Percentiles rank a stretch among this genome's conserved stretches.
phyloP scores from a whole-genome alignment of 2,113 vertebrate genomes.

The Xerus inauris region DNA sequence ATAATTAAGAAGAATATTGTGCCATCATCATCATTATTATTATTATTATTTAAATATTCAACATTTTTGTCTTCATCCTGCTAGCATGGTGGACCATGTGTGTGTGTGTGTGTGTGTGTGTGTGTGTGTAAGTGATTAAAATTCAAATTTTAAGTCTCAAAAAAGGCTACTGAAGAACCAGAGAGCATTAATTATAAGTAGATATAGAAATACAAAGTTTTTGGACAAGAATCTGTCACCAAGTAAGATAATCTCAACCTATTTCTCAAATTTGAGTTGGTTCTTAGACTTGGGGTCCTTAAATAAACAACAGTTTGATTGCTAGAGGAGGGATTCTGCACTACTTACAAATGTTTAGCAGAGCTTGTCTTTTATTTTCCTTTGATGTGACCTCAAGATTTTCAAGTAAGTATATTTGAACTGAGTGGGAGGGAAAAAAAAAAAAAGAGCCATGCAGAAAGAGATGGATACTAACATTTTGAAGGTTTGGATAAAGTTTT shows the following conservation, averaged over 20 bases:
- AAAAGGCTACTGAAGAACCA: background rate
- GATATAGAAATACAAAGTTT: background rate
- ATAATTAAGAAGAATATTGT: background rate
- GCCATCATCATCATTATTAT: background rate
- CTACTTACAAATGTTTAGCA: background rate
- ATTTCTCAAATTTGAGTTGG: background rate
- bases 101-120: background rate
- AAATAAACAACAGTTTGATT: background rate
- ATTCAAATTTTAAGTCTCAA: background rate
- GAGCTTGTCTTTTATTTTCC: background rate
- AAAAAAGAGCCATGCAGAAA: background rate
- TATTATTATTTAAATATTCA: background rate
- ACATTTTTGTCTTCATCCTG: background rate
- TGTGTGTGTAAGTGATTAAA: accelerated
- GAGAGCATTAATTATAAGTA: background rate
- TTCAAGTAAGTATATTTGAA: background rate
- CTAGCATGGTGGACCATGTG: background rate
- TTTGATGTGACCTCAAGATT: background rate
- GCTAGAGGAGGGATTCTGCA: background rate
- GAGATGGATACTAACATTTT: background rate
- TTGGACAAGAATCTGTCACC: background rate
- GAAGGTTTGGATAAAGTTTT: background rate
- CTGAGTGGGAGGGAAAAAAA: background rate
- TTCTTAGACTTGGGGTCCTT: background rate
- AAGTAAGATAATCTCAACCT: background rate